Conservation (phyloP, 2,888 invertebrate species). For the Lycophotia porphyrea region DNA sequence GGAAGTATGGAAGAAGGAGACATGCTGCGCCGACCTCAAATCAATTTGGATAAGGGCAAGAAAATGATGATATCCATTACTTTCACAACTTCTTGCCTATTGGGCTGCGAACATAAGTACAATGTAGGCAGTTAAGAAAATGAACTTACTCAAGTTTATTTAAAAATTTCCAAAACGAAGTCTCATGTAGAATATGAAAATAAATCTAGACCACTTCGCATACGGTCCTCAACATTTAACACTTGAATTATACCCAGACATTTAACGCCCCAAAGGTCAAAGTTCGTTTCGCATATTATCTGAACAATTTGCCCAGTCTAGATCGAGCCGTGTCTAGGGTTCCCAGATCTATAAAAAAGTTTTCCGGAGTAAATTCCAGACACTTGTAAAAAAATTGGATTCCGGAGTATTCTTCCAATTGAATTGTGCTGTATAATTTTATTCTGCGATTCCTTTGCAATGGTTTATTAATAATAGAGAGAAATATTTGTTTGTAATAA, state of each 20-base stretch:
- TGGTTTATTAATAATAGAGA: background rate
- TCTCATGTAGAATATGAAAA: constrained; percentile 19
- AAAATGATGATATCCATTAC: too few relatives aligned
- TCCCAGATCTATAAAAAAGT: background rate
- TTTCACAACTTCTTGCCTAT: background rate
- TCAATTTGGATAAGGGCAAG: too few relatives aligned
- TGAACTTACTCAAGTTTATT: background rate
- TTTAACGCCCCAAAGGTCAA: constrained; percentile 39
- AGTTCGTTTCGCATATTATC: constrained; percentile 58
- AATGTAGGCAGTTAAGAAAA: background rate
- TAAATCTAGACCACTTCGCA: constrained; percentile 32
- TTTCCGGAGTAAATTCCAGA: too few relatives aligned
- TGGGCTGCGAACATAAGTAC: background rate
- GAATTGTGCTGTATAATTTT: background rate
- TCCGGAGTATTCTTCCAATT: background rate
- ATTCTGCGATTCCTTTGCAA: background rate
- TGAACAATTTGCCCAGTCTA: constrained; percentile 48
- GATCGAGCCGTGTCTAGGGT: constrained; percentile 27
- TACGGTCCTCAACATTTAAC: constrained; percentile 28
- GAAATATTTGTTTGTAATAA: background rate
- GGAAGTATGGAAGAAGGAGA: too few relatives aligned
- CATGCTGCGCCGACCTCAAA: too few relatives aligned
- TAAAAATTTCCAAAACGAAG: background rate
- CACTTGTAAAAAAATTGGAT: background rate
- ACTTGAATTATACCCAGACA: constrained; percentile 29